Base-by-base conservation (phyloP, 2,888 invertebrate genomes). In the Chaetogeoica ovagalla region DNA sequence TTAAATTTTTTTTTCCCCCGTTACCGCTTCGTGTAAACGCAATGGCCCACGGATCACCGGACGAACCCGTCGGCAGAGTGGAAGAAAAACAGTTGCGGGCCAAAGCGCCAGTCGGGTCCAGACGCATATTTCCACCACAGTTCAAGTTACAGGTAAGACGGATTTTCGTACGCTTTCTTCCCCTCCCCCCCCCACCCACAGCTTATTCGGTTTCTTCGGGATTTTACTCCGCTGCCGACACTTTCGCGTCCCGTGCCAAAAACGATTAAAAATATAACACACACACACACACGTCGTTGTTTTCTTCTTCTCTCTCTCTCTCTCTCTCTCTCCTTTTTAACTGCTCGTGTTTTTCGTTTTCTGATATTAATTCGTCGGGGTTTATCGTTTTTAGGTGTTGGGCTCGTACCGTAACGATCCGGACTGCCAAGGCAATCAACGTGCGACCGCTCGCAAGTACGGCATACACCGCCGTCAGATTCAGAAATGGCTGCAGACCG, bases 401-500 rank as follows among this genome's bases (percentile, higher is more conserved):
- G 94, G 94, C 86, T 94, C 95, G 66, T 95, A 94, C 86, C 89
- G 94, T 83, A 91, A 91, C 84, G 95, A 95, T 86, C 90, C 91
- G 65, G 95, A 95, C 86, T 95, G 95, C 87, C 92, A 94, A 85
- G 94, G 94, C 73, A 95, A 95, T 87, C 95, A 95, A 86, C 90
- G 95, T 75, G 95, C 95, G 5, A 95, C 95, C 23, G 95, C 95
- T 82, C 90, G 95, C 85, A 95, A 95, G 87, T 95, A 94, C 87
- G 93, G 94, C 82, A 95, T 95, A 83, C 95, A 95, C 86, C 90
- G 95, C 81, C 90, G 95, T 82, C 95, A 95, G 87, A 95, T 95
- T 84, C 95, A 95, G 87, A 95, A 95, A 89, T 95, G 95, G 95
- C 88, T 95, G 83, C 95, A 95, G 87, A 93, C 92, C 85, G 94